These are phyloP conservation scores for Drosophila guanche DNA, from an alignment of 1,140 invertebrate species.

Conservation along the genomic window DNA sequence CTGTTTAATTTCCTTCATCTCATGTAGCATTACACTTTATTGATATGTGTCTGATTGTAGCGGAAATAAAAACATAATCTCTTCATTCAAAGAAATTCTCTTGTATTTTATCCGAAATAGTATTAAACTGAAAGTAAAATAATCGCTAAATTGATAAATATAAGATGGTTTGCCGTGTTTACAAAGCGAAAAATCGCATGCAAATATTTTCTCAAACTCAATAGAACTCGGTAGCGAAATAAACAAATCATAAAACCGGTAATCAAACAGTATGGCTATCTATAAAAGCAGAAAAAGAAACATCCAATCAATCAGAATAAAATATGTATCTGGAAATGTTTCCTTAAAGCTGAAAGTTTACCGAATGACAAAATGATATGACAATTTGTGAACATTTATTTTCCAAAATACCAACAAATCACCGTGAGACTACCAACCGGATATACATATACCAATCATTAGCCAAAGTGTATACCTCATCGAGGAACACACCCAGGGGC, in stretches of 20 bases:
- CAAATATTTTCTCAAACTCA: constrained; percentile 4
- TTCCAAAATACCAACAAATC: constrained; percentile 19
- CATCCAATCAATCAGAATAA: neutral
- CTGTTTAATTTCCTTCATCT: too few relatives aligned
- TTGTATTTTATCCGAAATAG: too few relatives aligned
- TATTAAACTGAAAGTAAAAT: too few relatives aligned
- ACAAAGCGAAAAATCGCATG: constrained; percentile 14
- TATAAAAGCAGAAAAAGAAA: constrained; percentile 2
- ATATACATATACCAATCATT: constrained; percentile 40
- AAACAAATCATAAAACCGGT: constrained; percentile 35
- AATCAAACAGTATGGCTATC: constrained; percentile 9
- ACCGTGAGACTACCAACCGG: constrained; percentile 36
- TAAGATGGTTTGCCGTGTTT: constrained; percentile 17
- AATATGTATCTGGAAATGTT: neutral
- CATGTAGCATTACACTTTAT: too few relatives aligned
- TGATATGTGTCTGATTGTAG: too few relatives aligned
- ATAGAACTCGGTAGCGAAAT: constrained; percentile 13
- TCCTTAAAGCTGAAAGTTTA: constrained; percentile 26
- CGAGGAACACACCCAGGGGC: constrained; percentile 24
- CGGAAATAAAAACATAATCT: too few relatives aligned
- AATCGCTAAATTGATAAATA: too few relatives aligned
- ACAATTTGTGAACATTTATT: constrained; percentile 51
- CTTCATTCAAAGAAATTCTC: too few relatives aligned
- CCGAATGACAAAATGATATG: constrained; percentile 13
- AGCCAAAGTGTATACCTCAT: constrained; percentile 40